phyloP scores from a whole-genome alignment of 2,888 invertebrate genomes.

The Ennomos erosarius region DNA sequence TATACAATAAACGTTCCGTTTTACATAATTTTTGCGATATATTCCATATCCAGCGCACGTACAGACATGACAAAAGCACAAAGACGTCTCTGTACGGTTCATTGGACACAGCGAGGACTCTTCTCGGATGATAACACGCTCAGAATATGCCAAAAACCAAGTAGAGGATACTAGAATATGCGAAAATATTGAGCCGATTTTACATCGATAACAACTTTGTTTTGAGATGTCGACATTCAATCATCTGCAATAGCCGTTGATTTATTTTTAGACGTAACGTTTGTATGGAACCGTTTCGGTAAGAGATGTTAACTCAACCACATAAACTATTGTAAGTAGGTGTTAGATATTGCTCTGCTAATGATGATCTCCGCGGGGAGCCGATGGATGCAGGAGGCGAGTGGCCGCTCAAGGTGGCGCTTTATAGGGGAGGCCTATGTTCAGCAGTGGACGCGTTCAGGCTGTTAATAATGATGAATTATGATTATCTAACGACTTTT shows the following conservation, averaged over 20 bases:
- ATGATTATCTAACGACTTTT: too few species aligned
- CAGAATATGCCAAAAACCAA: slow-evolving; percentile 49
- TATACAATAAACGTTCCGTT: slow-evolving; percentile 18
- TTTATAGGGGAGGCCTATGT: too few species aligned
- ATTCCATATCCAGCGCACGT: slow-evolving; percentile 32
- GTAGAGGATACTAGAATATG: too few species aligned
- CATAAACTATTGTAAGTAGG: too few species aligned
- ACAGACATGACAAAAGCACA: slow-evolving; percentile 48
- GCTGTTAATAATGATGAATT: too few species aligned
- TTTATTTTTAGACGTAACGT: slow-evolving; percentile 9
- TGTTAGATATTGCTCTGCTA: too few species aligned
- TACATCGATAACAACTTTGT: slow-evolving; percentile 18
- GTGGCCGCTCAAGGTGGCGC: too few species aligned
- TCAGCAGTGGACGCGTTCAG: too few species aligned
- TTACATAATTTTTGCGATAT: slow-evolving; percentile 21
- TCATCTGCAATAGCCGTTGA: background rate
- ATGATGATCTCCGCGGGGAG: too few species aligned
- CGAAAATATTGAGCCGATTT: slow-evolving; percentile 36
- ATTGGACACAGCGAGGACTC: slow-evolving; percentile 54
- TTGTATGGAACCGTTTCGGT: too few species aligned
- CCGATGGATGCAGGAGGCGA: too few species aligned
- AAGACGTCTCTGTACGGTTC: slow-evolving; percentile 49
- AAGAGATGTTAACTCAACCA: too few species aligned
- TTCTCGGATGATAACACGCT: slow-evolving; percentile 56
- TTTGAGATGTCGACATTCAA: slow-evolving; percentile 1